These are phyloP conservation scores for Bucco capensis DNA, from an alignment of 2,113 vertebrate genomes.

Conservation along the genomic window DNA sequence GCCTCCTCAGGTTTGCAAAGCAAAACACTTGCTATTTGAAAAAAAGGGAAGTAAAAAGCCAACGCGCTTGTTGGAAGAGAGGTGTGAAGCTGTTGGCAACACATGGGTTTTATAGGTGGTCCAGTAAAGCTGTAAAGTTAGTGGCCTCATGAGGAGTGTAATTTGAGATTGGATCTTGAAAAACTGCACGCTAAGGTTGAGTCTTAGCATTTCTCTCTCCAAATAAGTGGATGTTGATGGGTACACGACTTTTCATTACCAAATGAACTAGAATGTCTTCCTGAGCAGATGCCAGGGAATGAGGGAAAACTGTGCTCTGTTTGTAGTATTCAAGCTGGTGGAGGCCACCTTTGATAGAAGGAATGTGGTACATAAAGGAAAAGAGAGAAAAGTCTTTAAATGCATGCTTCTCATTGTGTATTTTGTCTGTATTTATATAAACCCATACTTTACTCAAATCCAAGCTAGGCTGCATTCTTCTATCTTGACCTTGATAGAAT, in stretches of 20 bases:
- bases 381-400: neutral
- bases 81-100: neutral
- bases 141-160: neutral
- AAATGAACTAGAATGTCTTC: neutral
- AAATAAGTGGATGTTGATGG: neutral
- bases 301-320: neutral
- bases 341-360: neutral
- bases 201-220: neutral
- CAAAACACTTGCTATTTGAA: neutral
- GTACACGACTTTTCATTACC: neutral
- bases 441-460: neutral
- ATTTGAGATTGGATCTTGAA: neutral
- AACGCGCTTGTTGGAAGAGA: neutral
- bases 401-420: neutral
- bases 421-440: neutral
- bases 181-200: neutral
- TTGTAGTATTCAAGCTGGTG: neutral
- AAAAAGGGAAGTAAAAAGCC: neutral
- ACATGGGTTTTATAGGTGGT: neutral
- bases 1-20: conserved; percentile 5
- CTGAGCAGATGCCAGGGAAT: neutral
- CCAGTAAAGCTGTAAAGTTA: neutral
- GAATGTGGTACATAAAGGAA: neutral
- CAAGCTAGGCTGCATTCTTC: neutral
- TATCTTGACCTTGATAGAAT: conserved; percentile 48